Evolutionary conservation across 2,797 vertebrate species (phyloP).

Genomic region (Coilia nasus): DNA sequence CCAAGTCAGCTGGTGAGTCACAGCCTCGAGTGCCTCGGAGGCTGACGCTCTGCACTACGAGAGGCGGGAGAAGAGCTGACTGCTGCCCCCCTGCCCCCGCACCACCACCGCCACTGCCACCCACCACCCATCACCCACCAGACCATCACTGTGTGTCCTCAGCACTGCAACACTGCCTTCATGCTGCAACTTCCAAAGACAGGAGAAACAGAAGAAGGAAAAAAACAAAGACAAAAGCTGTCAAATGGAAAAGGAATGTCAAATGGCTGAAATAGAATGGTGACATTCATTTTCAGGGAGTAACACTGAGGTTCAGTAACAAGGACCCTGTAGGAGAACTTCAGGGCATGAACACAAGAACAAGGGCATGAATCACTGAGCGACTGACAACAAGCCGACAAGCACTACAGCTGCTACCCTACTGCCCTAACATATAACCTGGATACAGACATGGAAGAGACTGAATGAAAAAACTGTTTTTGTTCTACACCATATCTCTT

Average conservation of each 20-base stretch:
- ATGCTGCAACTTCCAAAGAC: neutral
- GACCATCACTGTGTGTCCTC: neutral
- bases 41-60: neutral
- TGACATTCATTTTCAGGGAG: neutral
- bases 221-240: neutral
- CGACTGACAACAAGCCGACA: neutral
- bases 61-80: neutral
- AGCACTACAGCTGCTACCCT: neutral
- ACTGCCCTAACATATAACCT: neutral
- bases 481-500: neutral
- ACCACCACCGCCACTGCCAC: neutral
- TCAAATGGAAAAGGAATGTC: no score
- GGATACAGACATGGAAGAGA: neutral
- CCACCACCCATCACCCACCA: neutral
- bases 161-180: neutral
- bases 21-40: neutral
- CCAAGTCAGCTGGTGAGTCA: constrained; percentile 20
- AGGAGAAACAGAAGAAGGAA: neutral
- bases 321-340: neutral
- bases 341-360: no score
- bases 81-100: no score
- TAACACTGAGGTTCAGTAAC: neutral
- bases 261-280: neutral
- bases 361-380: neutral
- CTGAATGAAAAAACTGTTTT: neutral